Percentiles rank a stretch among this genome's conserved stretches.
These are phyloP conservation scores for Sinocyclocheilus anshuiensis DNA, from an alignment of 2,113 vertebrate genomes.

Conservation along the genomic window DNA sequence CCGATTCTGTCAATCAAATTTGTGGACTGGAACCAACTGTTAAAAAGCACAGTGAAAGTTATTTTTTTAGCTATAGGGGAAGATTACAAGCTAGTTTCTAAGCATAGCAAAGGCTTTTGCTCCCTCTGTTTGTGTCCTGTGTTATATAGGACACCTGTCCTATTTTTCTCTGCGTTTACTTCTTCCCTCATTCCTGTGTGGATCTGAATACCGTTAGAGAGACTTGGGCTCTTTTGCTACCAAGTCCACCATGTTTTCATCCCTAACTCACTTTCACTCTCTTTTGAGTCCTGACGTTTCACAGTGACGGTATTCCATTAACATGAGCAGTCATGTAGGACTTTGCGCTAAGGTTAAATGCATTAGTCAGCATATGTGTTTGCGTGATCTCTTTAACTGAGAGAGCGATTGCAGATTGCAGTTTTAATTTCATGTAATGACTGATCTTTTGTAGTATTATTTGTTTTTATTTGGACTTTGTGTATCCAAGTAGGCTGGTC, in stretches of 20 bases:
- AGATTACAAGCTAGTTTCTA: background rate
- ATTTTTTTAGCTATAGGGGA: too few species aligned
- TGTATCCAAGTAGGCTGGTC: background rate
- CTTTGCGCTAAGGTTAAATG: background rate
- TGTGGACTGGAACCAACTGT: background rate
- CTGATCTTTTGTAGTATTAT: background rate
- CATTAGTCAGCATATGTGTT: slow-evolving; percentile 20
- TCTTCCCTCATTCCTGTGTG: background rate
- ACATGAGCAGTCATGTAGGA: background rate
- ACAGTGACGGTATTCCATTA: background rate
- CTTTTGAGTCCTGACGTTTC: background rate
- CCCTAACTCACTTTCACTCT: background rate
- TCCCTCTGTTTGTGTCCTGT: background rate
- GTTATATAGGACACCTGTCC: slow-evolving; percentile 26
- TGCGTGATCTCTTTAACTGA: background rate
- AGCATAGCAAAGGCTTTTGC: background rate
- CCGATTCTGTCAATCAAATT: background rate
- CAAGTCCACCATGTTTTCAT: background rate
- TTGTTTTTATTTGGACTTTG: background rate
- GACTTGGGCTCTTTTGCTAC: background rate
- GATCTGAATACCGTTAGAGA: background rate
- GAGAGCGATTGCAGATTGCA: background rate
- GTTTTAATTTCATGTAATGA: background rate
- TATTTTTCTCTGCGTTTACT: background rate
- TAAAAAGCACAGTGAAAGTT: background rate